phyloP scores from a whole-genome alignment of 1,140 invertebrate species.

The Copidosoma floridanum region DNA sequence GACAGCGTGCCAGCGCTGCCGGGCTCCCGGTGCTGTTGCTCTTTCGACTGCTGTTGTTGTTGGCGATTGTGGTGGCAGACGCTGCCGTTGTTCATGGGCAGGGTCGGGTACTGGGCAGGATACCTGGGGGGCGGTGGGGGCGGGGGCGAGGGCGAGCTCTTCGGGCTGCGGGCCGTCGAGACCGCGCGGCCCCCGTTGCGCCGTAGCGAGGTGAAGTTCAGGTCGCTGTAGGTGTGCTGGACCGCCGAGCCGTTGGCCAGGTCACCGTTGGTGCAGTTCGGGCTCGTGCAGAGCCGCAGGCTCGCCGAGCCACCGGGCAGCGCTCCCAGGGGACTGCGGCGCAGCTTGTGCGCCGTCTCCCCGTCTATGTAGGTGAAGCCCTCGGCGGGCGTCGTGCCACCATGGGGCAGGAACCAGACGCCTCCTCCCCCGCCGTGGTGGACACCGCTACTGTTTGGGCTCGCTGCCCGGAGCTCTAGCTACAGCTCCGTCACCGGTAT shows the following conservation, averaged over 20 bases:
- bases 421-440: slow-evolving; percentile 52
- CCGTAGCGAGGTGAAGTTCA: slow-evolving; percentile 32
- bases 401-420: slow-evolving; percentile 55
- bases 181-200: slow-evolving; percentile 2
- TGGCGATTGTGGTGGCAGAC: slow-evolving; percentile 44
- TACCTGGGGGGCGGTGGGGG: slow-evolving; percentile 40
- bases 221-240: slow-evolving; percentile 29
- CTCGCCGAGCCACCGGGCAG: slow-evolving; percentile 33
- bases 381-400: slow-evolving; percentile 68
- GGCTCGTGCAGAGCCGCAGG: slow-evolving; percentile 22
- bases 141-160: slow-evolving; percentile 24
- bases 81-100: slow-evolving; percentile 42
- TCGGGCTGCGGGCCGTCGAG: slow-evolving; percentile 27
- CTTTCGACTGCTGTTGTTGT: slow-evolving; percentile 31
- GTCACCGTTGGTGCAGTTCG: slow-evolving; percentile 24
- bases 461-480: slow-evolving; percentile 82
- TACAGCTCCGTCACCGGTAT: slow-evolving; percentile 90
- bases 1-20: neutral
- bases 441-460: slow-evolving; percentile 58
- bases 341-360: slow-evolving; percentile 57
- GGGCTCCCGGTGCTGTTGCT: neutral
- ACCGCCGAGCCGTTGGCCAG: slow-evolving; percentile 25
- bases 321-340: slow-evolving; percentile 51
- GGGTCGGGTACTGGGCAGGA: slow-evolving; percentile 42
- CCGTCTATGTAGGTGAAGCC: slow-evolving; percentile 75